phyloP scores from a whole-genome alignment of 2,113 vertebrate species.

The Phasianus colchicus region DNA sequence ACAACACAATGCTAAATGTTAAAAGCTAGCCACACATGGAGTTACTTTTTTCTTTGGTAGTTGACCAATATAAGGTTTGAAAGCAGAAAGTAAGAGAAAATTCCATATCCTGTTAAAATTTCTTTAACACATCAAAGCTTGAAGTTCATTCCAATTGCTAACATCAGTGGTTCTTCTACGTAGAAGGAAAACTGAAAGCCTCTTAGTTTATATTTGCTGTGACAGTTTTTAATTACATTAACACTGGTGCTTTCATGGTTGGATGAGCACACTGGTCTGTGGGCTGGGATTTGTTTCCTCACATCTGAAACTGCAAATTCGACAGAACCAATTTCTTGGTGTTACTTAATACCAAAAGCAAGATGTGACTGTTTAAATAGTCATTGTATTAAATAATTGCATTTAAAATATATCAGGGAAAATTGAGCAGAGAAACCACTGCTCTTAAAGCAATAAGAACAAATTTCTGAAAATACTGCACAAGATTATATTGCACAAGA shows the following conservation, averaged over 20 bases:
- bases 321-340: background rate
- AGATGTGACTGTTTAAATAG: background rate
- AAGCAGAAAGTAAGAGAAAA: background rate
- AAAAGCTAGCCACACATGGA: background rate
- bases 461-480: constrained; percentile 13
- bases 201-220: background rate
- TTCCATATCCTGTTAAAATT: background rate
- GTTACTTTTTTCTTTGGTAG: background rate
- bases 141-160: background rate
- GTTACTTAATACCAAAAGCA: background rate
- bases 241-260: background rate
- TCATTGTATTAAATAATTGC: background rate
- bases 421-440: background rate
- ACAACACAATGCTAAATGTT: background rate
- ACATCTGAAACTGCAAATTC: background rate
- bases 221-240: background rate
- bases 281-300: background rate
- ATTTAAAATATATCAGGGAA: background rate
- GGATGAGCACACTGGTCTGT: background rate
- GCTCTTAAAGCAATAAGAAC: background rate
- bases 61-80: background rate
- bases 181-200: background rate
- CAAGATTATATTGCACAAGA: background rate
- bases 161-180: background rate
- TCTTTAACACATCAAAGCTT: background rate